phyloP scores from a whole-genome alignment of 2,113 vertebrate species.

The Micronycteris hirsuta region DNA sequence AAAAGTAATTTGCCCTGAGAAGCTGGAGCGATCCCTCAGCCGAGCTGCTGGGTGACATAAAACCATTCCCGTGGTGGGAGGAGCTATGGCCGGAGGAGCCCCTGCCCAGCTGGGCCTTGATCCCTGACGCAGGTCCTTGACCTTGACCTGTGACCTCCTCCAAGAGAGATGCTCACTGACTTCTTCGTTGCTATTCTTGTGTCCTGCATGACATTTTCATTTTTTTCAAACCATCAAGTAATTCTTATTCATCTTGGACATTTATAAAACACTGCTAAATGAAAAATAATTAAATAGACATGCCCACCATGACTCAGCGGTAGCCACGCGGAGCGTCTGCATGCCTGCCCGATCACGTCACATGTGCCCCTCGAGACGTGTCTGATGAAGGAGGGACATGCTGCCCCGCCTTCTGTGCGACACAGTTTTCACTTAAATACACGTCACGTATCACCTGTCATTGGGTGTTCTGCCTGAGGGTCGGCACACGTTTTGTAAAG shows the following conservation, averaged over 20 bases:
- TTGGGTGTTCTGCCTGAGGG: background rate
- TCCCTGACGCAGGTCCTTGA: background rate
- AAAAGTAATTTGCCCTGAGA: background rate
- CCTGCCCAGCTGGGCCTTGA: too few species aligned
- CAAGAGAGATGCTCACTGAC: background rate
- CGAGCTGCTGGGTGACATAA: background rate
- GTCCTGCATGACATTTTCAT: background rate
- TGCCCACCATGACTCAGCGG: too few species aligned
- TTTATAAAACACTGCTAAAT: background rate
- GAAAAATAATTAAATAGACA: background rate
- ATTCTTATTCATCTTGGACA: background rate
- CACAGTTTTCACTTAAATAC: background rate
- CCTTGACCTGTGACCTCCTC: background rate
- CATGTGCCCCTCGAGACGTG: too few species aligned
- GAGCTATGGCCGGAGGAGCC: background rate
- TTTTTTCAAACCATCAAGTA: background rate
- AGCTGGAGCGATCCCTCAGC: background rate
- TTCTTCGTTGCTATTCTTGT: background rate
- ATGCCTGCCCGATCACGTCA: too few species aligned
- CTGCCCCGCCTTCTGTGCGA: rapidly evolving
- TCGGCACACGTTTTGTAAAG: background rate
- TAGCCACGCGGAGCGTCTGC: too few species aligned
- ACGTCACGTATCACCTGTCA: background rate
- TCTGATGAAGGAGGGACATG: background rate
- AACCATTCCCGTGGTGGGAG: background rate